These are phyloP conservation scores for Nothobranchius kuhntae DNA, from an alignment of 2,113 vertebrate species.

Conservation along the genomic window DNA sequence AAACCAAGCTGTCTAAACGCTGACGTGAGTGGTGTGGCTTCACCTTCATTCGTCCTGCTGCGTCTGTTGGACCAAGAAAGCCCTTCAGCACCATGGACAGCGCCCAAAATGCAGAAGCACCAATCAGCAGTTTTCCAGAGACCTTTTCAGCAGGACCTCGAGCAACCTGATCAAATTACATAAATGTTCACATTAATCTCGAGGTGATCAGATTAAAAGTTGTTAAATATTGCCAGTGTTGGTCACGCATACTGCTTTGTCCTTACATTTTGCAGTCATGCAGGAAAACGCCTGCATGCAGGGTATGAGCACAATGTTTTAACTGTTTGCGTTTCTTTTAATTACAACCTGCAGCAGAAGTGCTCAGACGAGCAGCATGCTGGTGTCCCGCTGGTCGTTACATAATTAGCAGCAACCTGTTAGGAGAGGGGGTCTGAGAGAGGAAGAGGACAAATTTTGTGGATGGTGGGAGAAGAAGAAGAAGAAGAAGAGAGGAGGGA, in stretches of 20 bases:
- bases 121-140: background rate
- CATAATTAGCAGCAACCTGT: no score
- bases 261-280: slow-evolving; percentile 30
- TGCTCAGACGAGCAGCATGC: slow-evolving; percentile 25
- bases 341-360: slow-evolving; percentile 27
- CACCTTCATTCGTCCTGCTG: slow-evolving; percentile 43
- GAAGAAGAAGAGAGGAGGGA: background rate
- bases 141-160: background rate
- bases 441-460: background rate
- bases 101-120: background rate
- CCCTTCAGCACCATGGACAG: slow-evolving; percentile 59
- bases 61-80: slow-evolving; percentile 1
- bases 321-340: slow-evolving; percentile 41
- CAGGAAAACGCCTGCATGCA: background rate
- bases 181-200: background rate
- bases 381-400: slow-evolving; percentile 30
- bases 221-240: slow-evolving; percentile 3
- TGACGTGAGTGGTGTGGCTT: slow-evolving; percentile 26
- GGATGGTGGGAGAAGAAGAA: background rate
- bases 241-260: slow-evolving; percentile 14
- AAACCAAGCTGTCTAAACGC: slow-evolving; percentile 15
- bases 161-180: background rate
- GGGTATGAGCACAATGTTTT: slow-evolving; percentile 7
- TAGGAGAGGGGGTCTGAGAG: background rate
- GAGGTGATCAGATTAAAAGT: background rate